Base-by-base conservation (phyloP, 2,113 vertebrate genomes). In the Notarius lentiginosus region DNA sequence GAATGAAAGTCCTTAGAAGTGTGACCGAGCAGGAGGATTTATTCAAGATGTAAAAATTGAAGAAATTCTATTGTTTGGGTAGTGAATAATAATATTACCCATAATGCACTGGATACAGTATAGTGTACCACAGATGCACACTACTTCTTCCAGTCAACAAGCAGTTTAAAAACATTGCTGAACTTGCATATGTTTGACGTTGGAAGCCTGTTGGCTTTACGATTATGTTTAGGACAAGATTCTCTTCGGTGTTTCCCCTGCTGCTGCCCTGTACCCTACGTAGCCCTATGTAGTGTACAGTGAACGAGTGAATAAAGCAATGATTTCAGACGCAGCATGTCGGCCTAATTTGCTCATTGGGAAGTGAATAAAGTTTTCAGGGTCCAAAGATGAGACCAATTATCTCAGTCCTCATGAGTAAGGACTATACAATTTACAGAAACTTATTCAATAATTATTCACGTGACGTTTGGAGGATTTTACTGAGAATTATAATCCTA, bases 91-190 rank as follows among this genome's bases (percentile, higher is more conserved):
- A 51, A 5, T 41, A 73, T 72, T 41, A 72, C 68, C 68, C 17
- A 72, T 76, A 76, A 76, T 76, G 49, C 22, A 76, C 73, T 76
- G 22, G n/a, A 76, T 24, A n/a, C 53, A 53, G 20, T n/a, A n/a
- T 53, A 53, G 20, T n/a, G 24, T 76, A n/a, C 20, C 22, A n/a
- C 47, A 7, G 73, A 51, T 51, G 10, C 4, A 47, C 17, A 49
- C 9, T 24, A n/a, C 47, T 1, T 76, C 9, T 6, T 73, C 24
- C 72, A 49, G 5, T 24, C 4, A 75, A 11, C 41, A 75, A 47
- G 27, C 34, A 34, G 17, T 70, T 70, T 70, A 7, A 18, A 34
- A 17, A 34, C 10, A 41, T 72, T 41, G 70, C 70, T 47, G 1
- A 72, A 20, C 30, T 18, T 18, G 10, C 20, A 49, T 49, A 41